phyloP scores from a whole-genome alignment of 2,888 invertebrate genomes.

The Epistrophella euchroma region DNA sequence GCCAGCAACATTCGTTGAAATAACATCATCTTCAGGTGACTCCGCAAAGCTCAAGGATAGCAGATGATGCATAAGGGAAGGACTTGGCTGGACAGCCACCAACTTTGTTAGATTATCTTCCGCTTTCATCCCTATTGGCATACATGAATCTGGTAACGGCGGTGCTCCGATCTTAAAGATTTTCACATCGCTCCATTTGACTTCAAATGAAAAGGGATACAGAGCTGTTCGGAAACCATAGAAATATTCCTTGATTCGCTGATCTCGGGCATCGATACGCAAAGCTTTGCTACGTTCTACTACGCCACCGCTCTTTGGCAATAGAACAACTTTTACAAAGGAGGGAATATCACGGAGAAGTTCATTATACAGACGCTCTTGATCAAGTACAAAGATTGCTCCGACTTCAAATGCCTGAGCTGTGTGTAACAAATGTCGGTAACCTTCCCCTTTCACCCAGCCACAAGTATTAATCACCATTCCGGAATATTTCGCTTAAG shows the following conservation, averaged over 20 bases:
- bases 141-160: conserved; percentile 95
- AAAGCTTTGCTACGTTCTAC: conserved; percentile 92
- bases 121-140: conserved; percentile 97
- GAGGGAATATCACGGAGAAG: conserved; percentile 96
- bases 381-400: conserved; percentile 97
- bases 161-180: conserved; percentile 98
- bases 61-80: conserved; percentile 93
- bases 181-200: conserved; percentile 94
- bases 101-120: conserved; percentile 96
- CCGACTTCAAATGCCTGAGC: conserved; percentile 98
- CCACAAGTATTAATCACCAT: conserved; percentile 99
- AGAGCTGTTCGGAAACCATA: conserved; percentile 93
- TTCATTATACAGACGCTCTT: conserved; percentile 97
- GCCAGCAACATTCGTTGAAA: conserved; percentile 94
- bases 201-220: conserved; percentile 97
- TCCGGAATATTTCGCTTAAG: conserved; percentile 91
- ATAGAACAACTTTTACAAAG: conserved; percentile 95
- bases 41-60: conserved; percentile 95
- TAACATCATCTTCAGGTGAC: conserved; percentile 92
- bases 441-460: conserved; percentile 97
- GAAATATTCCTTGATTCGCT: conserved; percentile 95
- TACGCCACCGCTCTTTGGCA: conserved; percentile 98
- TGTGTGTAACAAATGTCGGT: conserved; percentile 92
- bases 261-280: conserved; percentile 91
- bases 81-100: conserved; percentile 91